Conservation (phyloP, 2,113 vertebrate genomes). For the Lutjanus erythropterus region DNA sequence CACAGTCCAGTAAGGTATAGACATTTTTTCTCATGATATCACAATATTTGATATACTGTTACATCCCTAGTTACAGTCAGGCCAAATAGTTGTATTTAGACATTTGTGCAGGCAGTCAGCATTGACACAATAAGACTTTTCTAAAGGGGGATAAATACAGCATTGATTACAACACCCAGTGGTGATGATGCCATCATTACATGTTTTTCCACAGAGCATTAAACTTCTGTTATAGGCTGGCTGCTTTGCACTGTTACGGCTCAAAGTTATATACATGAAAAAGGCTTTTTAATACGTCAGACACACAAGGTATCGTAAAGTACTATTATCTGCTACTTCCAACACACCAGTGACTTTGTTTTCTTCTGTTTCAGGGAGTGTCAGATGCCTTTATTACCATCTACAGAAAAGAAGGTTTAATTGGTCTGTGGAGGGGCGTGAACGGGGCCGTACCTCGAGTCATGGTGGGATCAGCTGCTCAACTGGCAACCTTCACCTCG, state of each 20-base stretch:
- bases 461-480: constrained; percentile 93
- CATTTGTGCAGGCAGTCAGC: not conserved
- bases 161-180: not conserved
- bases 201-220: not conserved
- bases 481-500: constrained; percentile 92
- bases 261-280: not conserved
- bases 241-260: not conserved
- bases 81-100: not conserved
- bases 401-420: constrained; percentile 90
- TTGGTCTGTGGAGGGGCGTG: constrained; percentile 93
- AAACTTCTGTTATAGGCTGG: not conserved
- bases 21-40: no score
- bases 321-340: not conserved
- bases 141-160: not conserved
- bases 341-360: not conserved
- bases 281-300: not conserved
- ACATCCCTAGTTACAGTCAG: not conserved
- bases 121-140: not conserved
- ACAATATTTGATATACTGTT: no score
- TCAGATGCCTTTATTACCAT: constrained; percentile 88
- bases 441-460: constrained; percentile 92
- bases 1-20: no score
- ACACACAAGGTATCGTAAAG: not conserved
- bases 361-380: constrained; percentile 83
- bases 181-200: not conserved